Base-by-base conservation (phyloP, 2,888 invertebrate genomes). In the Parasteatoda lunata region DNA sequence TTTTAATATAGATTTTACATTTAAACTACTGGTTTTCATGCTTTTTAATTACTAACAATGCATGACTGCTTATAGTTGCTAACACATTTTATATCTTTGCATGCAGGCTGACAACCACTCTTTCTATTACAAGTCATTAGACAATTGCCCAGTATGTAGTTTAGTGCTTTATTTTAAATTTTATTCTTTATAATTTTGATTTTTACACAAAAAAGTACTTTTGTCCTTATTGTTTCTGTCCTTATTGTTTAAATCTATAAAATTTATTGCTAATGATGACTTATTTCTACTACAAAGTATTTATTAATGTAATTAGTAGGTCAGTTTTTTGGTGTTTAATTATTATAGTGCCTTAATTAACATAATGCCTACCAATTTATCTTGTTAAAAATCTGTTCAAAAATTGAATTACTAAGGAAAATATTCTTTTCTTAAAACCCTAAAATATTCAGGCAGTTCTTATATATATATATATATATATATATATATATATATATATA, bases 71-170 rank as follows among this genome's bases (percentile, higher is more conserved):
- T 83, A 13, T 77, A 69, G 69, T 71, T 77, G 64, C 70, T 66
- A 52, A n/a, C 54, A 6, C 70, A 30, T 66, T 83, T 77, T 77
- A 69, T 72, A 65, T 70, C 66, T 65, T 83, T n/a, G 59, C 65
- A 77, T 71, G 59, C 71, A 83, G 83, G 83, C 77, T 77, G 83
- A 77, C 77, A 72, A 71, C 52, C 59, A 51, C 70, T 59, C 64
- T 49, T 54, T 64, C 45, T 83, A 71, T 83, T 77, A 65, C 83
- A 45, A 72, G 77, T 69, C 84, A 64, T 75, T 79, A 70, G 88
- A 88, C 73, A 54, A 52, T 72, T 79, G 64, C 68, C 83, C 78
- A 76, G 84, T 79, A 84, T 77, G 80, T 81, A 88, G 64, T 52
- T 49, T 49, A 64, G 86, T 70, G 76, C 15, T 52, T 85, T 85